Base-by-base conservation (phyloP, 2,113 vertebrate genomes). In the Diphyllodes magnificus region DNA sequence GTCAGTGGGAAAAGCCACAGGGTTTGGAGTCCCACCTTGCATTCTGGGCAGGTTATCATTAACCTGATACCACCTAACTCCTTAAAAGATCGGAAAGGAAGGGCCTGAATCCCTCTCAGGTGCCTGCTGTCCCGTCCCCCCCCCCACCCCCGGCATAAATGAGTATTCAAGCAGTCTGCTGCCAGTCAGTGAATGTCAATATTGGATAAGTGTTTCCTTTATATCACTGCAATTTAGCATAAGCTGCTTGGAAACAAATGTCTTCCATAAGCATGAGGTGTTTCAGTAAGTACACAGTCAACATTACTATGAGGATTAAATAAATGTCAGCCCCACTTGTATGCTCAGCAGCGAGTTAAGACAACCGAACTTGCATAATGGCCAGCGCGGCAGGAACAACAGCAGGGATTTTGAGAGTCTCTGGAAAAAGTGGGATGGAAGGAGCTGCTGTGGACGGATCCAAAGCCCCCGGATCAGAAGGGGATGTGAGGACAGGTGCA, bases 171-270 rank as follows among this genome's bases (percentile, higher is more conserved):
- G 85, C 90, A 91, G 86, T 95, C 96, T 69, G 92, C 94, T 97
- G 96, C 96, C 81, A 98, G 97, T 97, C 96, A 96, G 97, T 96
- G 97, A 98, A 97, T 97, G 97, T 97, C 98, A 98, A 98, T 97
- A 98, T 97, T 97, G 94, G 94, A 70, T 97, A 97, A 98, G 96
- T 97, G 97, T 98, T 98, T 97, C 97, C 96, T 98, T 98, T 97
- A 96, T 98, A 97, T 97, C 96, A 51, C 64, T 93, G 96, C 96
- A 97, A 95, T 98, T 98, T 97, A 97, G 96, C 97, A 97, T 97
- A 97, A 96, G 96, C 97, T 97, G 97, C 96, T 98, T 97, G 97
- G 97, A 98, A 98, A 98, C 97, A 97, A 97, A 96, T 97, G 97
- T 96, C 97, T 97, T 97, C 95, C 49, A 25, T 95, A 96, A 97